Evolutionary conservation across 2,888 invertebrate species (phyloP).

Genomic region (Hoplodrina blanda): DNA sequence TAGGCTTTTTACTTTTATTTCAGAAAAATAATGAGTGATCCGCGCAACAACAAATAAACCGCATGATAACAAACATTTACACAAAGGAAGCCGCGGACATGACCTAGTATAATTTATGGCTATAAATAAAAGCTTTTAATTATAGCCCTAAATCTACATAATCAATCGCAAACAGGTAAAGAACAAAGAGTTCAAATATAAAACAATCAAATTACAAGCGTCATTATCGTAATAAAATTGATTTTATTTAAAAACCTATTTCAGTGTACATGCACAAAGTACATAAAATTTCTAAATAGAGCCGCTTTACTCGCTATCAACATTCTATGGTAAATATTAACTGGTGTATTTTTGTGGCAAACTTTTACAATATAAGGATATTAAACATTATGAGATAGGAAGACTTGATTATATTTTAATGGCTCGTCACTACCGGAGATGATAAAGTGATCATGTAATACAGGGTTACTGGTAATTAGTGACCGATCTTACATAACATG

Average conservation of each 20-base stretch:
- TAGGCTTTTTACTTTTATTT: no score
- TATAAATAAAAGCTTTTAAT: no score
- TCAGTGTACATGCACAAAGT: conserved; percentile 51
- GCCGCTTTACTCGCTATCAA: conserved; percentile 13
- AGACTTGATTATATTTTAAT: conserved; percentile 20
- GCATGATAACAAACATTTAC: no score
- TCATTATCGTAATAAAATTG: conserved; percentile 41
- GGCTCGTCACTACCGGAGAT: conserved; percentile 5
- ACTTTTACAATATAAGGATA: neutral
- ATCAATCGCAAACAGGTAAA: neutral
- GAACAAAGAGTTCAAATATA: neutral
- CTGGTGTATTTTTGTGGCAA: conserved; percentile 37
- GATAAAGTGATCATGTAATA: neutral
- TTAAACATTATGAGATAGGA: conserved; percentile 5
- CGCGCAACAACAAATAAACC: no score
- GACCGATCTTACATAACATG: no score
- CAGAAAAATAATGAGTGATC: no score
- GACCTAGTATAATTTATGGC: no score
- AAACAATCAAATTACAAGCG: conserved; percentile 27
- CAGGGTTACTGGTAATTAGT: neutral
- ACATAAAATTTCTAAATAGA: conserved; percentile 38
- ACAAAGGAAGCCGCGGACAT: no score
- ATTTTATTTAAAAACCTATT: conserved; percentile 55
- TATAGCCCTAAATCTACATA: no score
- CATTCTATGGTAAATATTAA: conserved; percentile 24